Evolutionary conservation across 2,797 vertebrate genomes (phyloP), one percentile per base, ranked within the genome.

Genomic region (Micromesistius poutassou): DNA sequence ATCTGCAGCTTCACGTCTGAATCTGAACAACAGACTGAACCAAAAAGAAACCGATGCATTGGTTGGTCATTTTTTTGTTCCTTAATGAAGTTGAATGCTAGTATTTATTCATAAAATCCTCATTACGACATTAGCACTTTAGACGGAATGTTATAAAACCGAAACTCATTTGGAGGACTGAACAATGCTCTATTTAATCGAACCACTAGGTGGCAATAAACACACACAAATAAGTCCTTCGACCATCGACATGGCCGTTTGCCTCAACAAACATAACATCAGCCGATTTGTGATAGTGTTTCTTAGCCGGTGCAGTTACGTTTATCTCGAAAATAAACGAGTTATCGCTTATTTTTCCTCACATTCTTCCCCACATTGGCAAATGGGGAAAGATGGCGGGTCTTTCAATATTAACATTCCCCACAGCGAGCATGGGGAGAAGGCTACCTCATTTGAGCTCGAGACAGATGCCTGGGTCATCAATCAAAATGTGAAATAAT

Each of bases 151-250:
- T 46, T 50, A 19, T 19, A 55, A 55, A 55, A 55, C 46, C 46
- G 46, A 62, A 62, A 62, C 8, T 13, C 1, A 71, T 12, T 28
- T 30, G 68, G 13, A 71, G 12, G 12, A 19, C 16, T 14, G 62
- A 33, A 16, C 25, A 8, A 33, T 46, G 0, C 1, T 71, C 13
- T 8, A 1, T 25, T 33, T 3, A 4, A 10, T 19, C 30, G 36
- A 3, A 28, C 88, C 90, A 90, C 86, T 75, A 68, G 91, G 87
- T 77, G 91, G 89, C 90, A 87, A 87, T 79, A 71, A 77, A 74
- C 62, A 33, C 86, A 68, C 82, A 88, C 74, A 33, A 55, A 79
- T 31, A 13, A 0, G 31, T 73, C 12, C 30, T 3, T 30, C 31
- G 1, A 71, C 70, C 22, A 71, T 16, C 70, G 68, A 62, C 22